Evolutionary conservation across 2,797 vertebrate genomes (phyloP).

Genomic region (Protosalanx chinensis): DNA sequence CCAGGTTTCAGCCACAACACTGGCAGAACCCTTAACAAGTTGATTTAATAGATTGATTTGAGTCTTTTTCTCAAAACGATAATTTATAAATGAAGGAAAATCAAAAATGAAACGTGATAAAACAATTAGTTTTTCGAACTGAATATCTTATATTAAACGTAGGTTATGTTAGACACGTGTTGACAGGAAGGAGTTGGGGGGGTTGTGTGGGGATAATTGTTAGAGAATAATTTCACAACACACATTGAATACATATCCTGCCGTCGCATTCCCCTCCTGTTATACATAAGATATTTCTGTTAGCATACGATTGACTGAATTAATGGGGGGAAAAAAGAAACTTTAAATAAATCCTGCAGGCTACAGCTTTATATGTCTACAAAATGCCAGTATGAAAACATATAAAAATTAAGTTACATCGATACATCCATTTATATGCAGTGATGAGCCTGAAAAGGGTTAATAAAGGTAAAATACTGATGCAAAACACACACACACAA

Average conservation of each 20-base stretch:
- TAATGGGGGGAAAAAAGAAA: constrained; percentile 64
- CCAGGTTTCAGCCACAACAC: neutral
- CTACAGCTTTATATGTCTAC: constrained; percentile 90
- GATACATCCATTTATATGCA: constrained; percentile 96
- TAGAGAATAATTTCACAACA: constrained; percentile 52
- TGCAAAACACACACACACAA: constrained; percentile 78
- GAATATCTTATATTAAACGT: constrained; percentile 60
- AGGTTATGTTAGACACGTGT: constrained; percentile 59
- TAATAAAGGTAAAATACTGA: constrained; percentile 99
- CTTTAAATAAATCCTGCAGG: constrained; percentile 97
- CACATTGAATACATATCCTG: constrained; percentile 58
- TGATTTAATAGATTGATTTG: constrained; percentile 48
- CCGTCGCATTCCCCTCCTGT: constrained; percentile 82
- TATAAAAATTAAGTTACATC: constrained; percentile 93
- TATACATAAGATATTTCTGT: constrained; percentile 53
- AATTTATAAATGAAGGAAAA: constrained; percentile 26
- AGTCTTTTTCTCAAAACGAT: constrained; percentile 36
- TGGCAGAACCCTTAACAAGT: constrained; percentile 56
- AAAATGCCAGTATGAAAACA: constrained; percentile 91
- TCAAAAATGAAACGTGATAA: constrained; percentile 35
- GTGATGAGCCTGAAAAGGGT: constrained; percentile 89
- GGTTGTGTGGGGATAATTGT: constrained; percentile 40
- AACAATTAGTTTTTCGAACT: constrained; percentile 42
- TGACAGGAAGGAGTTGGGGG: constrained; percentile 2
- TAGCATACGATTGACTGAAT: constrained; percentile 67